phyloP scores from a whole-genome alignment of 2,797 vertebrate species.

The Distichodus sexfasciatus region DNA sequence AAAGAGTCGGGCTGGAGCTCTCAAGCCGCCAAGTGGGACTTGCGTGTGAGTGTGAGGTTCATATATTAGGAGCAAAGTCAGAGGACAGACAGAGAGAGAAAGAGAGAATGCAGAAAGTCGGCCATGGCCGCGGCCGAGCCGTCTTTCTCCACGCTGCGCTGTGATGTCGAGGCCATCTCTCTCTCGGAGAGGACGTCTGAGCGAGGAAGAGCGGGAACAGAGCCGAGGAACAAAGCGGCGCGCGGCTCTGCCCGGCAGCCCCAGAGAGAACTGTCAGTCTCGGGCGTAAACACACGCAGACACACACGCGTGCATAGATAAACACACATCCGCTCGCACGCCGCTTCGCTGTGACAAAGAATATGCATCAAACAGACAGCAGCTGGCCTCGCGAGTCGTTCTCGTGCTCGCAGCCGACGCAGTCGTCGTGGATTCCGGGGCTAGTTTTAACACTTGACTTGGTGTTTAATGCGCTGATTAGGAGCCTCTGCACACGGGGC shows the following conservation, averaged over 20 bases:
- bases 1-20: too few relatives aligned
- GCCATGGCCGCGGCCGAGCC: neutral
- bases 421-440: neutral
- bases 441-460: constrained; percentile 26
- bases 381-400: constrained; percentile 16
- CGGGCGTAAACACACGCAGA: neutral
- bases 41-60: neutral
- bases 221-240: constrained; percentile 4
- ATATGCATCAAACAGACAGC: constrained; percentile 5
- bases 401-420: neutral
- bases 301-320: neutral
- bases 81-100: neutral
- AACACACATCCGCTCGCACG: constrained; percentile 8
- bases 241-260: neutral
- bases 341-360: neutral
- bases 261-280: neutral
- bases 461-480: constrained; percentile 45
- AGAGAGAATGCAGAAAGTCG: neutral
- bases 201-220: neutral
- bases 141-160: neutral
- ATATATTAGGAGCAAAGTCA: neutral
- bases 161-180: neutral
- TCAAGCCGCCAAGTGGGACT: neutral
- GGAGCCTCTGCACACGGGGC: constrained; percentile 14
- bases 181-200: neutral